These are phyloP conservation scores for Cassiopea andromeda DNA, from an alignment of 30 jellyfish, hydroid and myxozoan genomes.

Conservation along the genomic window DNA sequence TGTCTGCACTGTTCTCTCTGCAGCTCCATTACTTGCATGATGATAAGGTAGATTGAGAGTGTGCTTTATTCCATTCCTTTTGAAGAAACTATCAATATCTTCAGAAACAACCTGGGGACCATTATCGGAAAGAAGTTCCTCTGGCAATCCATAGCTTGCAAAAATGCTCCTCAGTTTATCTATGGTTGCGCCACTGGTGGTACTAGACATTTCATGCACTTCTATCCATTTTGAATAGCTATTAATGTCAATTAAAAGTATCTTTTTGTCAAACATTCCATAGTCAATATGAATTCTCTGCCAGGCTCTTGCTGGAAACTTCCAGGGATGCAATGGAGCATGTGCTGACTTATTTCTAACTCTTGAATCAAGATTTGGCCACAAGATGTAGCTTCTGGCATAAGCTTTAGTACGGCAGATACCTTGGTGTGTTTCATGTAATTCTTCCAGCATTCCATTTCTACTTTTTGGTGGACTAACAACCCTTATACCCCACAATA, in stretches of 20 bases:
- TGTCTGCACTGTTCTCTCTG: slow-evolving; percentile 38
- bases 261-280: slow-evolving; percentile 20
- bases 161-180: slow-evolving; percentile 37
- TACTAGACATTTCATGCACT: slow-evolving; percentile 36
- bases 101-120: slow-evolving; percentile 32
- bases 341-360: slow-evolving; percentile 26
- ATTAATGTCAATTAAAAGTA: neutral
- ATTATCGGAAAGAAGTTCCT: slow-evolving; percentile 56
- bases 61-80: slow-evolving; percentile 19
- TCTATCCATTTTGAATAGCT: slow-evolving; percentile 59
- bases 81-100: slow-evolving; percentile 10
- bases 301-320: slow-evolving; percentile 39
- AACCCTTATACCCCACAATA: slow-evolving; percentile 58
- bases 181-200: slow-evolving; percentile 65
- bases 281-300: slow-evolving; percentile 41
- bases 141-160: slow-evolving; percentile 56
- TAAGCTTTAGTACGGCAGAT: slow-evolving; percentile 33
- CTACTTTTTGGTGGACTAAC: slow-evolving; percentile 34
- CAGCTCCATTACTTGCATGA: slow-evolving; percentile 43
- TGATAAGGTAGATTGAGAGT: slow-evolving; percentile 26
- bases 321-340: slow-evolving; percentile 22
- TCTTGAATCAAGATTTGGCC: slow-evolving; percentile 13
- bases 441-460: slow-evolving; percentile 30
- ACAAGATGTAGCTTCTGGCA: slow-evolving; percentile 43
- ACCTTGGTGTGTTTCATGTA: slow-evolving; percentile 56